Evolutionary conservation across 1,140 invertebrate species (phyloP), one percentile per base, ranked within the genome.

Genomic region (Atopsyche davidsoni): DNA sequence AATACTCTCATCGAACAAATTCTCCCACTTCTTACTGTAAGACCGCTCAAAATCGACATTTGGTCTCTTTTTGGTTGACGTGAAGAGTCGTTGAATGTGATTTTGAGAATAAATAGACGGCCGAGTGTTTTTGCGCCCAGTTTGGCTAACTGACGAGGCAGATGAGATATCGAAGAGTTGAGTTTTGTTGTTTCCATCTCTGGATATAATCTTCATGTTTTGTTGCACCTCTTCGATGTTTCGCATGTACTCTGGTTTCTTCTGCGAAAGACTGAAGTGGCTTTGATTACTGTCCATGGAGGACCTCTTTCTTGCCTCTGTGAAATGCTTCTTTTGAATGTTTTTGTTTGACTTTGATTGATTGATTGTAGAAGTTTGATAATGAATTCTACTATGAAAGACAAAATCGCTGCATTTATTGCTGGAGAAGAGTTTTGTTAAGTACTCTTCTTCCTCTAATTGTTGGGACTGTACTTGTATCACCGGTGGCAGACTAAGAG

Each of bases 141-240:
- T 28, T 28, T 28, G 7, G n/a, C 25, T 28, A 7, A 7, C n/a
- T n/a, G 25, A 28, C n/a, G 25, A 7, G 7, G 25, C 6, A 28
- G 7, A 7, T 7, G n/a, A 28, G 25, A n/a, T n/a, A 9, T 39
- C 36, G 14, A 17, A 31, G 19, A 40, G 21, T 40, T 3, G 14
- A 16, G 46, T 21, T 17, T 40, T 48, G 21, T 48, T 51, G 10
- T 31, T 17, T 1, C 34, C 23, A 42, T 51, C 39, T 4, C 13
- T 3, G 22, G 31, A 51, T 21, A 51, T 43, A n/a, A 22, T 51
- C 13, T 51, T 32, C 48, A 51, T 51, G 34, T 51, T 51, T 28
- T 18, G 42, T 17, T 44, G 18, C 9, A 44, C 11, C 40, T 51
- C 48, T 35, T 42, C 48, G 11, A 51, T 42, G 25, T 51, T 36